These are phyloP conservation scores for Drosophila pseudotakahashii DNA, from an alignment of 2,888 invertebrate genomes.

Conservation along the genomic window DNA sequence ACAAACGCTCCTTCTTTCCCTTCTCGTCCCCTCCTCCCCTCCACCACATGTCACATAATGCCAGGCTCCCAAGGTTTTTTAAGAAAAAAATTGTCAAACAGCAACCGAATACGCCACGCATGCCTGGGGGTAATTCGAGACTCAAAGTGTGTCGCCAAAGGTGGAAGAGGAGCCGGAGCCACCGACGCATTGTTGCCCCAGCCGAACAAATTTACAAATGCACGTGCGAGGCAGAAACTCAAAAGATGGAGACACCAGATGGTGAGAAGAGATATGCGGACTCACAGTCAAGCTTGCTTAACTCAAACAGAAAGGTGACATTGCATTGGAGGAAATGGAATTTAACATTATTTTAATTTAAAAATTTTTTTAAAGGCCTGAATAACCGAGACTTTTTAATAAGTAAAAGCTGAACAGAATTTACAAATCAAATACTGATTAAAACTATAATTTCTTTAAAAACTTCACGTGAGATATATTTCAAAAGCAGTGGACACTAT, in stretches of 20 bases:
- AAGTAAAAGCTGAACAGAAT: too few relatives aligned
- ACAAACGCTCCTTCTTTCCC: slow-evolving; percentile 4
- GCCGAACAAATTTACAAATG: slow-evolving; percentile 40
- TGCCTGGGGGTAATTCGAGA: slow-evolving; percentile 50
- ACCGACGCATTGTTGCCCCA: slow-evolving; percentile 56
- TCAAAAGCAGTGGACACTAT: too few relatives aligned
- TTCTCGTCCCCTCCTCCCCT: too few relatives aligned
- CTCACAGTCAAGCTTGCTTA: slow-evolving; percentile 9
- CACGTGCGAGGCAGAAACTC: slow-evolving; percentile 19
- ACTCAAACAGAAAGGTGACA: not conserved
- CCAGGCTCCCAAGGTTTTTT: slow-evolving; percentile 17
- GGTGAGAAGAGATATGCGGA: slow-evolving; percentile 14
- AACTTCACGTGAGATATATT: too few relatives aligned
- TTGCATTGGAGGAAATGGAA: not conserved
- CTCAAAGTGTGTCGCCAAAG: slow-evolving; percentile 49
- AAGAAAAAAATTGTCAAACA: slow-evolving; percentile 9
- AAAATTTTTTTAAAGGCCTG: too few relatives aligned
- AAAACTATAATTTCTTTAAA: too few relatives aligned
- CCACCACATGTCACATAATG: slow-evolving; percentile 38
- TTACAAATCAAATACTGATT: too few relatives aligned
- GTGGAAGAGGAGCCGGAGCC: slow-evolving; percentile 32
- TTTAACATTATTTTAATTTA: too few relatives aligned
- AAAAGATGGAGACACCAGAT: slow-evolving; percentile 7
- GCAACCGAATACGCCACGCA: slow-evolving; percentile 41
- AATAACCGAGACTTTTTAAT: too few relatives aligned